phyloP scores from a whole-genome alignment of 2,113 vertebrate species.

The Micronycteris hirsuta region DNA sequence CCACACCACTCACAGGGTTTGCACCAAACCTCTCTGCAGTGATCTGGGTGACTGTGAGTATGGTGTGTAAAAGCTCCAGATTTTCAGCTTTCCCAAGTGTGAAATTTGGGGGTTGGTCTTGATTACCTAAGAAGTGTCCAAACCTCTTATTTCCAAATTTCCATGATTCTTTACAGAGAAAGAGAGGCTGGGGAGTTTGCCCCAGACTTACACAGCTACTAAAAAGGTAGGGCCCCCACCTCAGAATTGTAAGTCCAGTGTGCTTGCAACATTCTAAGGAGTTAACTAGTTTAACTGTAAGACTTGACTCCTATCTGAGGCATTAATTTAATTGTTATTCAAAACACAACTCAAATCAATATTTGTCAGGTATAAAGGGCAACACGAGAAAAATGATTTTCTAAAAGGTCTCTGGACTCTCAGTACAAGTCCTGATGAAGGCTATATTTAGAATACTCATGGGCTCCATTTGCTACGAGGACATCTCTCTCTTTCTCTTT shows the following conservation, averaged over 20 bases:
- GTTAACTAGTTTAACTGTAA: background rate
- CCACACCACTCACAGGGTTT: background rate
- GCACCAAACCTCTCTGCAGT: background rate
- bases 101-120: background rate
- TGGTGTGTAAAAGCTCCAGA: no score
- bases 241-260: background rate
- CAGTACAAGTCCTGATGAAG: background rate
- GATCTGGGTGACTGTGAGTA: rapidly evolving
- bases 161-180: background rate
- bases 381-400: conserved; percentile 50
- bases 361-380: conserved; percentile 63
- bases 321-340: conserved; percentile 36
- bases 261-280: background rate
- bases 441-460: background rate
- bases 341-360: conserved; percentile 55
- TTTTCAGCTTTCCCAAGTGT: background rate
- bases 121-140: background rate
- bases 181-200: background rate
- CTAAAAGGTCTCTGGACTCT: conserved; percentile 1
- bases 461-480: background rate
- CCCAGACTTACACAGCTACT: rapidly evolving
- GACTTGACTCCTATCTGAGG: background rate
- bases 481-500: background rate
- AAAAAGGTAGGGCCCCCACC: background rate
- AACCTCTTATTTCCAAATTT: background rate